Evolutionary conservation across 2,888 invertebrate genomes (phyloP).

Genomic region (Seladonia tumulorum): DNA sequence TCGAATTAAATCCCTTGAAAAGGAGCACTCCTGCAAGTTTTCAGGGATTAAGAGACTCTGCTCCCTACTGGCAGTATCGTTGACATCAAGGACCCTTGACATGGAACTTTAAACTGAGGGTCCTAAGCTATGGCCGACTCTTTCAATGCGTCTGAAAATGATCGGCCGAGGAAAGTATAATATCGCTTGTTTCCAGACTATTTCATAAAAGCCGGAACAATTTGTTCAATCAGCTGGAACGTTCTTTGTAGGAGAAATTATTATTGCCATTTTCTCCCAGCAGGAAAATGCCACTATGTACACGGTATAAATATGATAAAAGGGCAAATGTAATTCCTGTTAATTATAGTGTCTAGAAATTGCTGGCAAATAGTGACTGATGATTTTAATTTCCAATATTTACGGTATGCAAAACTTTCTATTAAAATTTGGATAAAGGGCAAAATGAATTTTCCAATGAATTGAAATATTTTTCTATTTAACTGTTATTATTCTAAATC

Average conservation of each 20-base stretch:
- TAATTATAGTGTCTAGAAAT: too few relatives aligned
- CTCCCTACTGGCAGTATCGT: conserved; percentile 1
- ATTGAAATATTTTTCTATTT: too few relatives aligned
- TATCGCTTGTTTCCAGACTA: background rate
- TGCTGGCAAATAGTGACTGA: too few relatives aligned
- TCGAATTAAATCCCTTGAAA: conserved; percentile 3
- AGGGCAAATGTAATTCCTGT: too few relatives aligned
- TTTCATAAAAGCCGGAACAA: background rate
- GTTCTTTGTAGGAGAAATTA: background rate
- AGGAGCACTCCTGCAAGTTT: conserved; percentile 1
- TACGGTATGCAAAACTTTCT: background rate
- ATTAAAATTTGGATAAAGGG: background rate
- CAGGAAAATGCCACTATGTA: background rate
- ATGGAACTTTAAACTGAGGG: background rate
- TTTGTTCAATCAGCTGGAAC: background rate
- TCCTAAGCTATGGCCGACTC: background rate
- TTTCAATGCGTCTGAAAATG: background rate
- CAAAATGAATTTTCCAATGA: background rate
- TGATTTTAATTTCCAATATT: background rate
- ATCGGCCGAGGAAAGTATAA: background rate
- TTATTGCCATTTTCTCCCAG: background rate
- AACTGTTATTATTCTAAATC: background rate
- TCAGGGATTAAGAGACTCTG: background rate
- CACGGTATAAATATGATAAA: background rate
- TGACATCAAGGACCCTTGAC: conserved; percentile 12